A percentile compares a stretch with the other conserved stretches of the same genome.
Evolutionary conservation across 2,888 invertebrate species (phyloP).

Genomic region (Orthonevra nobilis): DNA sequence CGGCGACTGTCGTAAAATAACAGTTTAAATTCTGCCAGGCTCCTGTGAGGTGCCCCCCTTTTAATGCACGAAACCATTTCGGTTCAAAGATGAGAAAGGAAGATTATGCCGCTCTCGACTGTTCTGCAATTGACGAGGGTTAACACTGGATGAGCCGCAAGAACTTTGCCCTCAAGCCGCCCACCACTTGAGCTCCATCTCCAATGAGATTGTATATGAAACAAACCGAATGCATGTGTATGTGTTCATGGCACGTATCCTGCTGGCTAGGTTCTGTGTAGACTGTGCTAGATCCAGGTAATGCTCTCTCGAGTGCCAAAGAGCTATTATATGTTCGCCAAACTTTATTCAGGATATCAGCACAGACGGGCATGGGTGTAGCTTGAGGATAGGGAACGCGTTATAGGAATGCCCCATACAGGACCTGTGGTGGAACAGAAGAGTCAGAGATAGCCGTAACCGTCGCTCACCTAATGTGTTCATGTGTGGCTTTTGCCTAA

Average conservation of each 20-base stretch:
- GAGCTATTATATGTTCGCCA: slow-evolving; percentile 36
- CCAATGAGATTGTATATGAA: slow-evolving; percentile 21
- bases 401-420: slow-evolving; percentile 15
- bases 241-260: slow-evolving; percentile 28
- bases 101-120: slow-evolving; percentile 33
- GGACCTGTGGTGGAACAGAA: slow-evolving; percentile 1
- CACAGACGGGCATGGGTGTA: slow-evolving; percentile 1
- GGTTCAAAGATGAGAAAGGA: slow-evolving; percentile 50
- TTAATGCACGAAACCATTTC: slow-evolving; percentile 47
- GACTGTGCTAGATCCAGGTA: slow-evolving; percentile 34
- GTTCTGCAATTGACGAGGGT: slow-evolving; percentile 56
- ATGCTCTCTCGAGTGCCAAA: slow-evolving; percentile 41
- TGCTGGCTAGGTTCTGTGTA: too few species aligned
- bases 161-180: slow-evolving; percentile 34
- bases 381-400: slow-evolving; percentile 40
- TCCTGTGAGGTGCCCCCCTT: slow-evolving; percentile 18
- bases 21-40: slow-evolving; percentile 37
- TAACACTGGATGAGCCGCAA: slow-evolving; percentile 56
- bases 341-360: slow-evolving; percentile 47
- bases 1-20: slow-evolving; percentile 57
- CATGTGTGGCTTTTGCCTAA: slow-evolving; percentile 29
- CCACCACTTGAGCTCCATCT: slow-evolving; percentile 29
- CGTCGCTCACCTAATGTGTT: not conserved
- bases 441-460: slow-evolving; percentile 11
- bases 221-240: slow-evolving; percentile 13